A percentile compares a stretch with the other conserved stretches of the same genome.
Evolutionary conservation across 2,113 vertebrate species (phyloP).

Genomic region (Pseudopipra pipra): DNA sequence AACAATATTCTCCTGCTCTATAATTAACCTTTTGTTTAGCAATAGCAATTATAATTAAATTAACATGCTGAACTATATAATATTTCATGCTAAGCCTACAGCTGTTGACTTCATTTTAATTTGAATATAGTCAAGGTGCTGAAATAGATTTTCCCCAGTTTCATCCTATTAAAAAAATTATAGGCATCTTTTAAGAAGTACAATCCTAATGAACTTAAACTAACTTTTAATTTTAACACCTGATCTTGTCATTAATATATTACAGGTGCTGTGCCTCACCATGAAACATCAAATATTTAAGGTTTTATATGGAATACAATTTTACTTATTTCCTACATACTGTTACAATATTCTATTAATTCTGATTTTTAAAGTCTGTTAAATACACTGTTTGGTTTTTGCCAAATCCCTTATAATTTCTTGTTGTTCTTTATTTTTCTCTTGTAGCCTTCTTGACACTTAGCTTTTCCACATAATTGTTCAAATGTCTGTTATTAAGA

Average conservation of each 20-base stretch:
- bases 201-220: neutral
- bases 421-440: neutral
- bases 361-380: neutral
- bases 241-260: neutral
- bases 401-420: neutral
- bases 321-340: neutral
- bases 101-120: conserved; percentile 15
- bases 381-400: neutral
- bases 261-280: neutral
- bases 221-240: neutral
- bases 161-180: neutral
- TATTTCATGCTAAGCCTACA: neutral
- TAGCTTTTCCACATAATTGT: neutral
- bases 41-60: conserved; percentile 26
- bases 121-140: neutral
- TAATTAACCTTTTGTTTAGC: conserved; percentile 43
- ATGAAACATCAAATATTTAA: neutral
- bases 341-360: neutral
- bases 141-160: neutral
- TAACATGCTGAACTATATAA: neutral
- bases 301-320: neutral
- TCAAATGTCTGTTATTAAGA: neutral
- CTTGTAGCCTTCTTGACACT: neutral
- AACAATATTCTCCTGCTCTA: neutral
- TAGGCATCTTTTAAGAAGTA: neutral